A percentile compares a stretch with the other conserved stretches of the same genome.
These are phyloP conservation scores for Acleris sparsana DNA, from an alignment of 2,888 invertebrate species.

Conservation along the genomic window DNA sequence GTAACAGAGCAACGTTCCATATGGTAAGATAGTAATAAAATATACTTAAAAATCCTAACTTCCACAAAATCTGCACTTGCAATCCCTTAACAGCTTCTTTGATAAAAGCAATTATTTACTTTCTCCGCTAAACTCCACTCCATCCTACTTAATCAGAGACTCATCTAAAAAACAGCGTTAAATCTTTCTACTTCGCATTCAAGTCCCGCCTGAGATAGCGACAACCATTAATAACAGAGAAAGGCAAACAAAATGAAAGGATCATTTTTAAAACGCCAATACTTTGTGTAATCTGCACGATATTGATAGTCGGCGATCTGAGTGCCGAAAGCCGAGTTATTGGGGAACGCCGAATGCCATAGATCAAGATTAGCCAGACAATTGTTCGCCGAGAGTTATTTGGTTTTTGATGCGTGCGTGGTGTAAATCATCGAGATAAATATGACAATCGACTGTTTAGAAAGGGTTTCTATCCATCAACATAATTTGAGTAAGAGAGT, in stretches of 20 bases:
- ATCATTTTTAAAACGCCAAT: constrained; percentile 56
- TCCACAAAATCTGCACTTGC: too few species aligned
- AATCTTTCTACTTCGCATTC: constrained; percentile 53
- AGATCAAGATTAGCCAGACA: constrained; percentile 49
- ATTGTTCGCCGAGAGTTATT: constrained; percentile 33
- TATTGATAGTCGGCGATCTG: constrained; percentile 40
- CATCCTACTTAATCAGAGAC: constrained; percentile 21
- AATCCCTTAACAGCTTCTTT: constrained; percentile 1
- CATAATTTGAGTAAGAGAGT: too few species aligned
- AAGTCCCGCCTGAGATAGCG: constrained; percentile 54
- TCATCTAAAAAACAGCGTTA: constrained; percentile 35
- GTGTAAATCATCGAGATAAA: constrained; percentile 12
- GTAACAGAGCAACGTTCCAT: too few species aligned
- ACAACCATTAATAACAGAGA: constrained; percentile 56
- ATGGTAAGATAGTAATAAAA: too few species aligned
- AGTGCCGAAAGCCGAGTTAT: constrained; percentile 46
- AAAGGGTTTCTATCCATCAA: constrained; percentile 3
- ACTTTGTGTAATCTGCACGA: constrained; percentile 38
- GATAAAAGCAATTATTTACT: constrained; percentile 21
- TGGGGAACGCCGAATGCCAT: constrained; percentile 44
- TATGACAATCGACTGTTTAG: constrained; percentile 5
- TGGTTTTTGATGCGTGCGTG: constrained; percentile 21
- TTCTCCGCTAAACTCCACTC: constrained; percentile 16
- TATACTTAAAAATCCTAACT: too few species aligned
- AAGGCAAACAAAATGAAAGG: constrained; percentile 57